Percentiles rank a stretch among this genome's conserved stretches.
Conservation (phyloP, 2,797 vertebrate genomes). For the Amazona ochrocephala region DNA sequence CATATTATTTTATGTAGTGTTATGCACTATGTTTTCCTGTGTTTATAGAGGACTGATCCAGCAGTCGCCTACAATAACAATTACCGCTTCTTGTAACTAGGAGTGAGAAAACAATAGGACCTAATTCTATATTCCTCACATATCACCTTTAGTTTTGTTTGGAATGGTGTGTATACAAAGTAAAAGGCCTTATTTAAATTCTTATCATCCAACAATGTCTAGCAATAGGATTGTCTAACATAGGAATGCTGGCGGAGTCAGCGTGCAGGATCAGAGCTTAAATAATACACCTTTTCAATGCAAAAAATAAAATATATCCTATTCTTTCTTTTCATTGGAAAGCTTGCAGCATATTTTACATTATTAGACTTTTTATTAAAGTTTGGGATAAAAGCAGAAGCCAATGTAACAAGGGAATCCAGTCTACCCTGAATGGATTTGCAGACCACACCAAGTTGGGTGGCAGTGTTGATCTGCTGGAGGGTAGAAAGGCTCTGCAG, state of each 20-base stretch:
- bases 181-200: neutral
- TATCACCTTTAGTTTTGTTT: neutral
- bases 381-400: neutral
- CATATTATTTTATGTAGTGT: neutral
- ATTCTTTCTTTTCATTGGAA: neutral
- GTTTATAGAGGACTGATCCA: neutral
- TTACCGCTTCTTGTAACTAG: neutral
- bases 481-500: neutral
- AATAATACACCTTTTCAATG: neutral
- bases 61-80: neutral
- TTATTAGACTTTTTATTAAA: neutral
- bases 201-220: neutral
- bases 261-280: neutral
- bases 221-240: neutral
- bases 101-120: neutral
- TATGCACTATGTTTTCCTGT: neutral
- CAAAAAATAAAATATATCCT: neutral
- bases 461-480: neutral
- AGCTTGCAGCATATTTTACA: neutral
- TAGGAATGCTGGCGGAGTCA: neutral
- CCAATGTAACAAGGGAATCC: rapidly evolving
- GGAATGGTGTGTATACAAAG: neutral
- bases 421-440: neutral
- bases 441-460: neutral
- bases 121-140: neutral